phyloP scores from a whole-genome alignment of 2,797 vertebrate genomes.

The Hylomyscus alleni region DNA sequence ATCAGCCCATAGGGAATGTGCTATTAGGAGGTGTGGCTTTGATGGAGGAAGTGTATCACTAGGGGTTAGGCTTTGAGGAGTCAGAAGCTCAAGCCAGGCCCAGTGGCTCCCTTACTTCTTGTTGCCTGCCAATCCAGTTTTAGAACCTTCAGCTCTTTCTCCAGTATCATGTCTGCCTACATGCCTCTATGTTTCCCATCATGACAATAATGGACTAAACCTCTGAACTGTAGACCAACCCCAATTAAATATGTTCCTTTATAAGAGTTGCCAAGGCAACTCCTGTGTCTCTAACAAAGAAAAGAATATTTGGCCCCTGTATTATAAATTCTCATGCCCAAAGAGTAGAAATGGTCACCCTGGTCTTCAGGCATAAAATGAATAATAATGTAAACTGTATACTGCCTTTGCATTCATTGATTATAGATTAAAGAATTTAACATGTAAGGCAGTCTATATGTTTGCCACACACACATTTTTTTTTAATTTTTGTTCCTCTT shows the following conservation, averaged over 20 bases:
- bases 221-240: neutral
- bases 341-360: neutral
- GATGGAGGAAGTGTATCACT: neutral
- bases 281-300: neutral
- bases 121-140: neutral
- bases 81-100: neutral
- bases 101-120: neutral
- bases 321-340: neutral
- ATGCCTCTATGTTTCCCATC: neutral
- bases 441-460: neutral
- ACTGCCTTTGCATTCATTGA: neutral
- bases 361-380: neutral
- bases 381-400: neutral
- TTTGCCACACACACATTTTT: neutral
- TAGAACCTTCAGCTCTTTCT: neutral
- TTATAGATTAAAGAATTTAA: neutral
- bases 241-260: neutral
- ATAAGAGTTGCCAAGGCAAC: neutral
- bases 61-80: no score
- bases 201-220: neutral
- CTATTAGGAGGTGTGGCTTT: neutral
- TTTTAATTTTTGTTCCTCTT: neutral
- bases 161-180: neutral
- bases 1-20: neutral
- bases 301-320: neutral